These are phyloP conservation scores for Temnothorax ravouxi DNA, from an alignment of 2,888 invertebrate species.

Conservation along the genomic window DNA sequence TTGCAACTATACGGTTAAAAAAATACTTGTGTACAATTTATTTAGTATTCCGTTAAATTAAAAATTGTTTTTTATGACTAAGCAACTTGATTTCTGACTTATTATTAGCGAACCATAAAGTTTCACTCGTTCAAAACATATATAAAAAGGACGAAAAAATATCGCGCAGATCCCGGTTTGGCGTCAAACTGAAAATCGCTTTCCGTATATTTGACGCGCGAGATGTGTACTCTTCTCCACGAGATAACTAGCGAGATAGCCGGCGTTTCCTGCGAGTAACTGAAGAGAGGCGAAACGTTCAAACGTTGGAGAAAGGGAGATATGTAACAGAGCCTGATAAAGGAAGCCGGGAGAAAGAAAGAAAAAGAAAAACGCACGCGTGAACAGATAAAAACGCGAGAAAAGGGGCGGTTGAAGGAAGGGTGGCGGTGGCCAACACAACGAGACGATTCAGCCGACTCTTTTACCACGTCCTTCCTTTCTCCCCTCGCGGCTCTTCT, in stretches of 20 bases:
- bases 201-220: slow-evolving; percentile 53
- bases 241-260: slow-evolving; percentile 73
- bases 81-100: neutral
- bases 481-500: slow-evolving; percentile 51
- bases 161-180: slow-evolving; percentile 25
- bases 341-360: slow-evolving; percentile 12
- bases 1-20: neutral
- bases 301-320: slow-evolving; percentile 22
- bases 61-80: neutral
- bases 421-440: slow-evolving; percentile 68
- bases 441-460: slow-evolving; percentile 78
- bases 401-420: slow-evolving; percentile 48
- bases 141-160: slow-evolving; percentile 22
- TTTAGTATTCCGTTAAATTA: no score
- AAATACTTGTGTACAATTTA: neutral
- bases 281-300: slow-evolving; percentile 36
- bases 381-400: slow-evolving; percentile 40
- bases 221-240: slow-evolving; percentile 68
- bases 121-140: neutral
- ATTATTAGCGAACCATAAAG: neutral
- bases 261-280: slow-evolving; percentile 72
- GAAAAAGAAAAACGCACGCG: slow-evolving; percentile 22
- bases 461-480: slow-evolving; percentile 36
- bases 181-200: slow-evolving; percentile 43
- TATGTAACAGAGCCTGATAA: slow-evolving; percentile 32